Conservation (phyloP, 2,797 vertebrate species). For the Sebastes glaucus region DNA sequence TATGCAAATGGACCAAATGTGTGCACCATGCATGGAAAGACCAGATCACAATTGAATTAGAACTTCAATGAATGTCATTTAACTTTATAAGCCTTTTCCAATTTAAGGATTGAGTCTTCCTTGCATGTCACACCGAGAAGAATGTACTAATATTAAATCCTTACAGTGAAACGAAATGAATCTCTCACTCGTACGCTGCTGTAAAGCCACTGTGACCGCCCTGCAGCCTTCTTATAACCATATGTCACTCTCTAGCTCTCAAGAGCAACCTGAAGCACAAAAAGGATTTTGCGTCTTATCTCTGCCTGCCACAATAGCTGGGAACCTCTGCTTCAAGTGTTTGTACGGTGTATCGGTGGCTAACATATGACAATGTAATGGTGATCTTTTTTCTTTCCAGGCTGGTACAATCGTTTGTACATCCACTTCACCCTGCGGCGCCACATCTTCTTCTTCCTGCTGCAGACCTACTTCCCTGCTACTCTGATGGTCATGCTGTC, state of each 20-base stretch:
- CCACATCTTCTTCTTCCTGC: conserved; percentile 98
- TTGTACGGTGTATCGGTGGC: conserved; percentile 19
- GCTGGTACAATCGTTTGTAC: conserved; percentile 98
- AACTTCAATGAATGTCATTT: conserved; percentile 35
- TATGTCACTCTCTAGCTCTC: conserved; percentile 33
- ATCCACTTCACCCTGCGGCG: conserved; percentile 95
- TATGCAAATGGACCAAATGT: conserved; percentile 27
- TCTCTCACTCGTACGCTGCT: conserved; percentile 36
- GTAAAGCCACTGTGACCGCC: conserved; percentile 30
- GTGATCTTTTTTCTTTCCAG: conserved; percentile 70
- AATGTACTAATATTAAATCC: conserved; percentile 40
- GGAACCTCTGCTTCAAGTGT: conserved; percentile 24
- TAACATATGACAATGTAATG: conserved; percentile 22
- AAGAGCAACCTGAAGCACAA: conserved; percentile 45
- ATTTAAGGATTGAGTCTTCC: neutral
- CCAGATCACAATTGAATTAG: conserved; percentile 17
- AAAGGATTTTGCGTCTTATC: conserved; percentile 59
- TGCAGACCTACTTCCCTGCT: conserved; percentile 97
- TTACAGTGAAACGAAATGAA: conserved; percentile 28
- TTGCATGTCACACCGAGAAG: conserved; percentile 13
- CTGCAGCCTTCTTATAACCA: conserved; percentile 21
- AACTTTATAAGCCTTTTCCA: conserved; percentile 11
- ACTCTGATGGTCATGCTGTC: conserved; percentile 98
- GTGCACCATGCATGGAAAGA: neutral
- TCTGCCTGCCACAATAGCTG: conserved; percentile 42